Conservation (phyloP, 2,797 vertebrate genomes). For the Ispidina lecontei region DNA sequence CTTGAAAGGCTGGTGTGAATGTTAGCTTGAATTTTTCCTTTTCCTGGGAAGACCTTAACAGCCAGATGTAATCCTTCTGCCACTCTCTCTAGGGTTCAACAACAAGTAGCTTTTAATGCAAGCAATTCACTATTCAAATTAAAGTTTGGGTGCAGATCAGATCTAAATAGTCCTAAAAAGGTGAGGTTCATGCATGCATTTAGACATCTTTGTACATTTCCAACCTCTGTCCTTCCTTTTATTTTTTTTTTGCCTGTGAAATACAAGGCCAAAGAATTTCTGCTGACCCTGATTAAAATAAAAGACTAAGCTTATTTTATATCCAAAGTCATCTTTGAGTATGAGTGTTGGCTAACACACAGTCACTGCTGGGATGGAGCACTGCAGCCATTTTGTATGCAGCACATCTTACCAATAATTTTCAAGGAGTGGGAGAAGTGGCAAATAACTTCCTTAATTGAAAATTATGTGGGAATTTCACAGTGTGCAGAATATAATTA, state of each 20-base stretch:
- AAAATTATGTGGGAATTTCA: conserved; percentile 68
- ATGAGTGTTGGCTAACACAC: background rate
- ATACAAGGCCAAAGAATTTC: background rate
- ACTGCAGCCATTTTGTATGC: conserved; percentile 36
- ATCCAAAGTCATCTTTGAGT: background rate
- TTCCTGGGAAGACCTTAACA: background rate
- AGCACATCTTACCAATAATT: background rate
- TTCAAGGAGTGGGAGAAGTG: conserved; percentile 44
- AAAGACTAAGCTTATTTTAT: background rate
- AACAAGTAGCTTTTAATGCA: background rate
- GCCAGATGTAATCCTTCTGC: background rate
- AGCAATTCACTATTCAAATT: background rate
- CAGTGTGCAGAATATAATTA: conserved; percentile 58
- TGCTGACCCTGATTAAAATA: background rate
- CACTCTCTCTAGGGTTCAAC: background rate
- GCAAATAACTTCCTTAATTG: conserved; percentile 55
- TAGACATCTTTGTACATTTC: background rate
- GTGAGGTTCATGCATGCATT: background rate
- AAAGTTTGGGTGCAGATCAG: background rate
- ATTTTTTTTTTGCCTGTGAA: background rate
- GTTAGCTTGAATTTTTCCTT: background rate
- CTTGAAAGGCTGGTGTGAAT: background rate
- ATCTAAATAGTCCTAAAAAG: background rate
- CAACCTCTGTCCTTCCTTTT: background rate
- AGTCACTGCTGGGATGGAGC: background rate